phyloP scores from a whole-genome alignment of 2,888 invertebrate genomes.

The Spilosoma lubricipeda region DNA sequence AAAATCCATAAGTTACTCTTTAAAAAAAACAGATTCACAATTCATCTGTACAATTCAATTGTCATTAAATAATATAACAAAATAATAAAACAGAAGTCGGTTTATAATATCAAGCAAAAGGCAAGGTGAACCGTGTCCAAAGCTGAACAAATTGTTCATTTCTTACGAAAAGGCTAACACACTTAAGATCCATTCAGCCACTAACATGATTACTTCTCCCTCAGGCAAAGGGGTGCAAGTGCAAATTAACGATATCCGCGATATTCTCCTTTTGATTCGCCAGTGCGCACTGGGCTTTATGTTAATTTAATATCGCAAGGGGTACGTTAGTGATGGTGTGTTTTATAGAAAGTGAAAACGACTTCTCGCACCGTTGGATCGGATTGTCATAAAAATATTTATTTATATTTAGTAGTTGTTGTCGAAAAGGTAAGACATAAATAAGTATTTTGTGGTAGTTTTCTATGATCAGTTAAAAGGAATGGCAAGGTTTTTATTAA shows the following conservation, averaged over 20 bases:
- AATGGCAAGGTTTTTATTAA: too few species aligned
- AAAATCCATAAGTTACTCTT: background rate
- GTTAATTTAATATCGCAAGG: constrained; percentile 78
- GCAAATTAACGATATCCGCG: constrained; percentile 80
- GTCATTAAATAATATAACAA: background rate
- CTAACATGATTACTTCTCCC: constrained; percentile 61
- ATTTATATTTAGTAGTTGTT: constrained; percentile 15
- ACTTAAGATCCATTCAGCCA: constrained; percentile 69
- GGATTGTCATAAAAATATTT: constrained; percentile 23
- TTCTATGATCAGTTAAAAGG: background rate
- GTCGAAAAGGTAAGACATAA: constrained; percentile 1
- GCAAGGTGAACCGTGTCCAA: constrained; percentile 35
- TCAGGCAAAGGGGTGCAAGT: constrained; percentile 46
- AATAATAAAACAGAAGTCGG: background rate
- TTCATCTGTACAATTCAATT: background rate
- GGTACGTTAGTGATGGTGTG: constrained; percentile 49
- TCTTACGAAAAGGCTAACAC: constrained; percentile 65
- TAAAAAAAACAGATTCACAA: background rate
- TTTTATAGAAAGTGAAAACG: constrained; percentile 50
- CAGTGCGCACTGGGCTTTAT: constrained; percentile 72
- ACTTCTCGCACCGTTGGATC: constrained; percentile 42
- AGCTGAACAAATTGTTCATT: constrained; percentile 24
- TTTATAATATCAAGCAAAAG: constrained; percentile 8
- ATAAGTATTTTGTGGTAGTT: background rate
- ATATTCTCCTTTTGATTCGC: constrained; percentile 79